Percentiles rank a stretch among this genome's conserved stretches.
phyloP scores from a whole-genome alignment of 2,113 vertebrate species.

The Pseudopodoces humilis region DNA sequence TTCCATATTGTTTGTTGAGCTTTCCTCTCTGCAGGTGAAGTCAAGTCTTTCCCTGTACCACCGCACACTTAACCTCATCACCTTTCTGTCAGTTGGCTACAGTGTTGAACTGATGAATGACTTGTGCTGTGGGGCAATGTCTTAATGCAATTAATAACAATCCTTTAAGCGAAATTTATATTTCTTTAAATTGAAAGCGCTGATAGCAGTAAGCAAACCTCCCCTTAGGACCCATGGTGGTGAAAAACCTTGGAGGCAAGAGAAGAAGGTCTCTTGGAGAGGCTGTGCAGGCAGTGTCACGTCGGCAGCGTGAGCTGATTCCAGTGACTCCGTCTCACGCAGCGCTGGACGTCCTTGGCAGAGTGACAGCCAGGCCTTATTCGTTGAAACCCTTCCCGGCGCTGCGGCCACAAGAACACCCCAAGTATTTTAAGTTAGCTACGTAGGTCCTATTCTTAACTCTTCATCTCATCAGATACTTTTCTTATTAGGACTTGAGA shows the following conservation, averaged over 20 bases:
- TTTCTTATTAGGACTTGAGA: constrained; percentile 60
- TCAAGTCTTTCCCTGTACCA: not conserved
- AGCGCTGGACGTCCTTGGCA: constrained; percentile 5
- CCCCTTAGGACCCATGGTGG: not conserved
- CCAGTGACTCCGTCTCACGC: not conserved
- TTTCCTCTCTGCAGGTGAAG: not conserved
- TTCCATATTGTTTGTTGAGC: not conserved
- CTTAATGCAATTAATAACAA: not conserved
- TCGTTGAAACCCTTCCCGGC: constrained; percentile 4
- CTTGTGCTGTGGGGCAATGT: not conserved
- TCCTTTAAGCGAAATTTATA: not conserved
- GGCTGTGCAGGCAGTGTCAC: not conserved
- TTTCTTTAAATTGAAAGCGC: not conserved
- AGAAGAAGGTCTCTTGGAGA: not conserved
- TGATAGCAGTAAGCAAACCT: not conserved
- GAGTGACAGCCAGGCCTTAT: not conserved
- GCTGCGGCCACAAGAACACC: not conserved
- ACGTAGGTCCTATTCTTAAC: constrained; percentile 58
- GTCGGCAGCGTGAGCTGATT: not conserved
- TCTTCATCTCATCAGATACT: constrained; percentile 62
- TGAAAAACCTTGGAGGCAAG: not conserved
- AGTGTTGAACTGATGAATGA: not conserved
- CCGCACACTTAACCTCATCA: not conserved
- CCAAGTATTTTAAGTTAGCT: constrained; percentile 47
- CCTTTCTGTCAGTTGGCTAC: not conserved